Conservation (phyloP, 2,113 vertebrate genomes). For the Ciconia stormi region DNA sequence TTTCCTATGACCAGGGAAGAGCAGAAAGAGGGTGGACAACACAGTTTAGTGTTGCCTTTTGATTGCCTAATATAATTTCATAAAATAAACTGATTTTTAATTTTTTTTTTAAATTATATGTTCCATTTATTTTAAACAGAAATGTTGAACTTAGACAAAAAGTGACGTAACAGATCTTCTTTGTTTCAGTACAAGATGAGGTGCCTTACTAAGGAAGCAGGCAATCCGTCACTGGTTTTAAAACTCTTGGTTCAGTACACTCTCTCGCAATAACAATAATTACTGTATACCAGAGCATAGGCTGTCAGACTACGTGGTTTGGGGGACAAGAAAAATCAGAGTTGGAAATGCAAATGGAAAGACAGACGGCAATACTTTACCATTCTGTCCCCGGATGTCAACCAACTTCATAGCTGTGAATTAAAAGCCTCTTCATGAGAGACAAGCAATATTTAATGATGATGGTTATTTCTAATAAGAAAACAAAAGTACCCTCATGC, state of each 20-base stretch:
- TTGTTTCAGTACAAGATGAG: neutral
- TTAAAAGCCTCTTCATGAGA: neutral
- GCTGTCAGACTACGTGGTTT: neutral
- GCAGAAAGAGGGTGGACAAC: neutral
- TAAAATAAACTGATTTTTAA: neutral
- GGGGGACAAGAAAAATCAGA: neutral
- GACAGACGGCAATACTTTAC: neutral
- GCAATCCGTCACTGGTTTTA: neutral
- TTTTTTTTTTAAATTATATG: neutral
- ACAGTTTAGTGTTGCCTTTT: neutral
- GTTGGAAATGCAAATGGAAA: neutral
- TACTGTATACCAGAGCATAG: neutral
- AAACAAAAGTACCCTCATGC: neutral
- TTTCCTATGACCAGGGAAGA: neutral
- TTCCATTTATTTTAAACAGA: neutral
- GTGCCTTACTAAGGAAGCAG: neutral
- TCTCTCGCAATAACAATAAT: neutral
- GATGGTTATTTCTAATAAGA: neutral
- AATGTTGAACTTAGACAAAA: neutral
- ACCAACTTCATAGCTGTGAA: neutral
- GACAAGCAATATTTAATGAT: neutral
- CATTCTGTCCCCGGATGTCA: neutral
- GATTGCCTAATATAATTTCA: neutral
- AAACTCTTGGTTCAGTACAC: neutral
- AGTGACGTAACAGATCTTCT: neutral